Conservation (phyloP, 2,888 invertebrate species). For the Amaurobius ferox region DNA sequence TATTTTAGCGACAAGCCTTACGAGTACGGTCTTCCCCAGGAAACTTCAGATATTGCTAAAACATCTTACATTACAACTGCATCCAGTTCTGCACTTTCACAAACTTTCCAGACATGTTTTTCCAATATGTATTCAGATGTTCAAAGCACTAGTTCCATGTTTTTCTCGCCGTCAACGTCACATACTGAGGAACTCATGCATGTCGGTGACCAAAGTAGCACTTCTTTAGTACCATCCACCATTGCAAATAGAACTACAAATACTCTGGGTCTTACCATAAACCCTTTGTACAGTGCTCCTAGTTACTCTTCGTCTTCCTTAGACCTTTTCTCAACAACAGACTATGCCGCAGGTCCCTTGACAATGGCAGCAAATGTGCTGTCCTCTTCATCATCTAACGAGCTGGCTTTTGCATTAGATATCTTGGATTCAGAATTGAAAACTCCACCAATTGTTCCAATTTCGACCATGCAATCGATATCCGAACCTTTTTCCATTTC, state of each 20-base stretch:
- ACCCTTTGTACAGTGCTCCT: conserved; percentile 27
- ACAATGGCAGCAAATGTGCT: conserved; percentile 54
- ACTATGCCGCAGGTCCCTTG: conserved; percentile 32
- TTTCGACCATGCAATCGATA: conserved; percentile 14
- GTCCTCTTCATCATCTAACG: conserved; percentile 43
- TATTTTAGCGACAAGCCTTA: conserved; percentile 23
- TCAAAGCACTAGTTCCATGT: conserved; percentile 16
- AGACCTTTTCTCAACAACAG: conserved; percentile 19
- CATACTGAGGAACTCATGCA: conserved; percentile 9
- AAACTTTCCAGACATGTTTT: conserved; percentile 6
- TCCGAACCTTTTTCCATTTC: conserved; percentile 34
- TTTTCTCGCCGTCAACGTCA: conserved; percentile 1
- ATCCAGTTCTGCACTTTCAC: conserved; percentile 18
- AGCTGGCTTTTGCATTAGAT: conserved; percentile 40
- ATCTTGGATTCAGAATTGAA: conserved; percentile 37
- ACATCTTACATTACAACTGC: conserved; percentile 25
- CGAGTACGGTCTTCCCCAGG: conserved; percentile 9
- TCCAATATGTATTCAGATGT: conserved; percentile 15
- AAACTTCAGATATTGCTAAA: conserved; percentile 20
- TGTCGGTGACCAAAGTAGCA: conserved; percentile 36
- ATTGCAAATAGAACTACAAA: conserved; percentile 31
- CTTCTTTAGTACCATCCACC: conserved; percentile 47
- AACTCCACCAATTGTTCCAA: conserved; percentile 31
- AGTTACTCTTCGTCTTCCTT: conserved; percentile 22
- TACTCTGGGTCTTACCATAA: not conserved